Base-by-base conservation (phyloP, 53 echinoderm and acorn worm species). In the Actinopyga echinites region DNA sequence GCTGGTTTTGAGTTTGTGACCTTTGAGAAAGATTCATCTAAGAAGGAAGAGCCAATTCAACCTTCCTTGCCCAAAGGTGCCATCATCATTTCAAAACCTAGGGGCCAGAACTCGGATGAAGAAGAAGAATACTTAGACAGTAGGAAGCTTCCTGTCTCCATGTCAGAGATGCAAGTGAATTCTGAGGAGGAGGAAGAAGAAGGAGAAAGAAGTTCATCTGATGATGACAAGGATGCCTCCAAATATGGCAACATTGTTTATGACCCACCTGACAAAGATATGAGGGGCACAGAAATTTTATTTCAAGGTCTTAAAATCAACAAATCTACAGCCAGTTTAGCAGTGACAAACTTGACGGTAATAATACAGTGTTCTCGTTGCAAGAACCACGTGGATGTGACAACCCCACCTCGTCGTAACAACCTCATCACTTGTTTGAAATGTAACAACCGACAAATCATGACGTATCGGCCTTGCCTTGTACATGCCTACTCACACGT, bases 1-100 rank as follows among this genome's bases (percentile, higher is more conserved):
- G 92, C 97, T 31, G 97, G 97, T 15, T 92, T 96, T 86, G 97
- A 96, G 83, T 91, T 96, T 62, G 79, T 96, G 30, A 37, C 89
- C 25, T 83, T 53, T 54, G 19, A 11, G 56, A 53, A 77, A 54
- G 77, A 77, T 20, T 22, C 43, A 23, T 5, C 77, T 1, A 20
- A 55, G 34, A 29, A 54, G 10, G 32, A 30, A 19, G 30, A 77
- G 31, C 77, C 77, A 23, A 32, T 30, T 56, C 77, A 77, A 32
- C 77, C 77, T 1, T 55, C 77, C 11, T 77, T 77, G 56, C 77
- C 77, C 0, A 32, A 77, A 21, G 56, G 54, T 77, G 77, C 77
- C 31, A 32, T 77, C 32, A 31, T 77, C 56, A 77, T 77, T 11
- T 84, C 89, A 11, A 84, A 88, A 21, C 43, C 79, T 19, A 25